These are phyloP conservation scores for Rhinopomastus cyanomelas DNA, from an alignment of 2,113 vertebrate genomes.

Conservation along the genomic window DNA sequence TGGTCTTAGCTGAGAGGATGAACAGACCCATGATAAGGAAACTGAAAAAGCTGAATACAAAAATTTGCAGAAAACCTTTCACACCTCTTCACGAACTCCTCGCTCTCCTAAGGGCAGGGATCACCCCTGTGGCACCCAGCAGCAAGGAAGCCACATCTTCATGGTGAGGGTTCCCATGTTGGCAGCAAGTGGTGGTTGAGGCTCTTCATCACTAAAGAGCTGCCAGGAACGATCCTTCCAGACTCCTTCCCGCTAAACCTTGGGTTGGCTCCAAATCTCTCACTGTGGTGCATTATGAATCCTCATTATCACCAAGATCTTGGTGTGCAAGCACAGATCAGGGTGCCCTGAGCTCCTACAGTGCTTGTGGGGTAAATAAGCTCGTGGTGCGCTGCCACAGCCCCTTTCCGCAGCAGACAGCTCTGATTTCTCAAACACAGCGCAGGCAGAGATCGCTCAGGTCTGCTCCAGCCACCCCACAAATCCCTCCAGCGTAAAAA, in stretches of 20 bases:
- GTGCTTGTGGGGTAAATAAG: background rate
- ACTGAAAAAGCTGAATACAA: background rate
- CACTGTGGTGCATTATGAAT: background rate
- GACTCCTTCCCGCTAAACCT: background rate
- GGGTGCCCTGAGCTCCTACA: background rate
- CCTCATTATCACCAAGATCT: background rate
- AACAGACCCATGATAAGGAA: accelerated
- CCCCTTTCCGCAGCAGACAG: background rate
- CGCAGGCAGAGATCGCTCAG: accelerated
- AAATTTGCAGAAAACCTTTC: background rate
- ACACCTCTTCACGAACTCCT: no score
- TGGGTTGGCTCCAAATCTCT: background rate
- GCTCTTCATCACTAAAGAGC: background rate
- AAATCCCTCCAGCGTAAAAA: background rate
- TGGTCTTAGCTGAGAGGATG: background rate
- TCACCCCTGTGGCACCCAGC: background rate
- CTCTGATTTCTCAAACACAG: background rate
- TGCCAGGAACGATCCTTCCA: background rate
- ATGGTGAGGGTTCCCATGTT: accelerated
- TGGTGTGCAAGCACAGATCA: background rate
- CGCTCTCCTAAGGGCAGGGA: background rate
- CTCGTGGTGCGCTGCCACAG: background rate
- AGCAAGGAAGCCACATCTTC: background rate
- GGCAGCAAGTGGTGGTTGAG: background rate
- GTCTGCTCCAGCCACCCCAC: background rate